phyloP scores from a whole-genome alignment of 2,797 vertebrate species.

The Acrossocheilus wenchowensis region DNA sequence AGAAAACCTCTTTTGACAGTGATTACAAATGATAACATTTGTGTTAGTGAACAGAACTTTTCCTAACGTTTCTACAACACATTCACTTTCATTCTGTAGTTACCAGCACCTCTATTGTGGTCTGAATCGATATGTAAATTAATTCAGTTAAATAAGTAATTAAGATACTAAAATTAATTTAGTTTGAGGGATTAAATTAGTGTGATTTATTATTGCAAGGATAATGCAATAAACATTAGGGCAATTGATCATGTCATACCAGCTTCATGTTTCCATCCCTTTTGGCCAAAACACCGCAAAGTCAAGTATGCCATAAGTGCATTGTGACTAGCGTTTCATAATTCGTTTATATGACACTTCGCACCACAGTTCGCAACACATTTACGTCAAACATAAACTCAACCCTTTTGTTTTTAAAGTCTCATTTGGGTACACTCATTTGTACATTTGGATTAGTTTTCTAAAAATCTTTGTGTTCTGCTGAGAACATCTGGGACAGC shows the following conservation, averaged over 20 bases:
- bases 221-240: not conserved
- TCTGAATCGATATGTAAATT: not conserved
- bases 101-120: not conserved
- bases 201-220: constrained; percentile 17
- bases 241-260: not conserved
- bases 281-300: not conserved
- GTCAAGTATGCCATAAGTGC: not conserved
- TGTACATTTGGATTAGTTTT: not conserved
- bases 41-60: not conserved
- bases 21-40: constrained; percentile 17
- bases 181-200: constrained; percentile 41
- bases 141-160: not conserved
- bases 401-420: not conserved
- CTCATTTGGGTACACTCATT: too few species aligned
- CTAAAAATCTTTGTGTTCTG: too few species aligned
- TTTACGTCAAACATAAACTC: too few species aligned
- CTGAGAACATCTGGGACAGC: not conserved
- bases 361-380: not conserved
- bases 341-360: not conserved
- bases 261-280: not conserved
- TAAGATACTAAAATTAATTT: constrained; percentile 21
- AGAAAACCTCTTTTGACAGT: constrained; percentile 11
- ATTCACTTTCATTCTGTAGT: constrained; percentile 5
- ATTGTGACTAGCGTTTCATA: not conserved
- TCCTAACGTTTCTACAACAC: not conserved